These are phyloP conservation scores for Oplegnathus fasciatus DNA, from an alignment of 2,113 vertebrate genomes.

Conservation along the genomic window DNA sequence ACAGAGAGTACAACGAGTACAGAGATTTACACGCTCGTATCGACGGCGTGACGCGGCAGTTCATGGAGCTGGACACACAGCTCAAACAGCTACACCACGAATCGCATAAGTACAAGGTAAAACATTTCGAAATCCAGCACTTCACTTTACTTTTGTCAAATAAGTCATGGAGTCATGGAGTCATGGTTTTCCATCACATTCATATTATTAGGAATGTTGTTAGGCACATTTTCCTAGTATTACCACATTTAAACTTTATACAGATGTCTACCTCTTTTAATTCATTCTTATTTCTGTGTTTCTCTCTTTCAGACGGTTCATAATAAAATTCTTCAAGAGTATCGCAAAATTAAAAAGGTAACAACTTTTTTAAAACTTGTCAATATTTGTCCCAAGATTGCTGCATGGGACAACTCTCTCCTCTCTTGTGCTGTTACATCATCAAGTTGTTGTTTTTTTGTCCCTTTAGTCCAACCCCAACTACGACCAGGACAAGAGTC, in stretches of 20 bases:
- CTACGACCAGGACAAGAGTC: slow-evolving; percentile 92
- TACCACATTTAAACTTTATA: not conserved
- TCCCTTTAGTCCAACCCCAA: slow-evolving; percentile 89
- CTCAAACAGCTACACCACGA: slow-evolving; percentile 89
- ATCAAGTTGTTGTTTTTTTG: not conserved
- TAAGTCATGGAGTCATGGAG: not conserved
- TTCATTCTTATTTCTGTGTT: not conserved
- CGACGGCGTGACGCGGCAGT: slow-evolving; percentile 89
- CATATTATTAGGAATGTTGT: not conserved
- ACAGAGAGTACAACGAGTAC: slow-evolving; percentile 93
- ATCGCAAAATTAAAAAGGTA: slow-evolving; percentile 95
- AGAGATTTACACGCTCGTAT: slow-evolving; percentile 91
- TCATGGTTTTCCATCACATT: not conserved
- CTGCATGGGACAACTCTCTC: not conserved
- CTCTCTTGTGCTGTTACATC: not conserved
- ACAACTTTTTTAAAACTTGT: not conserved
- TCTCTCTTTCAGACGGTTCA: slow-evolving; percentile 86
- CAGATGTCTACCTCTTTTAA: not conserved
- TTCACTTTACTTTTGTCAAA: not conserved
- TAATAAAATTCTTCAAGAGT: slow-evolving; percentile 93
- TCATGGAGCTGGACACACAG: slow-evolving; percentile 90
- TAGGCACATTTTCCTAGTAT: no score
- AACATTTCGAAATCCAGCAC: not conserved
- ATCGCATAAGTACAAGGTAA: slow-evolving; percentile 91
- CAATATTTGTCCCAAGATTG: not conserved